These are phyloP conservation scores for Alcedo quadribrachys DNA, from an alignment of 2,797 vertebrate species.

Conservation along the genomic window DNA sequence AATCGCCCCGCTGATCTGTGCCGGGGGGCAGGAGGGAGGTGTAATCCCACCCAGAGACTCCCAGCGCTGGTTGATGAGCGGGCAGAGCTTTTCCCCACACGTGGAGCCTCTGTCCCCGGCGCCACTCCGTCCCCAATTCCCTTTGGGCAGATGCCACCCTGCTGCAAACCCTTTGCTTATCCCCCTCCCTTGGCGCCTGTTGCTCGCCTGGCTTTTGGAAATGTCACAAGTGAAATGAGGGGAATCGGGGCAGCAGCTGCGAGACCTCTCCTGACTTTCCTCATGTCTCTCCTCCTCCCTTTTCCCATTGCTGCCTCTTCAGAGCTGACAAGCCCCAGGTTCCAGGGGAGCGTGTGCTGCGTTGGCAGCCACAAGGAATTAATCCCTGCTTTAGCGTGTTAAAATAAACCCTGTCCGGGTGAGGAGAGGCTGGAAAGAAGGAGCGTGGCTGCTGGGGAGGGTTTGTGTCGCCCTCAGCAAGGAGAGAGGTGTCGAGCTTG, in stretches of 20 bases:
- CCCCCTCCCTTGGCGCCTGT: neutral
- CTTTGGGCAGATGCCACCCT: neutral
- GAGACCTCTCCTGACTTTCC: neutral
- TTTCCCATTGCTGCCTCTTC: neutral
- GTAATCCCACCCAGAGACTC: neutral
- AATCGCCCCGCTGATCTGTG: neutral
- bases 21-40: neutral
- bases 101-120: neutral
- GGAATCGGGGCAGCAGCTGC: fast-evolving
- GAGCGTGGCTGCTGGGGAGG: fast-evolving
- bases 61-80: neutral
- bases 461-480: fast-evolving
- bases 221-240: neutral
- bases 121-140: neutral
- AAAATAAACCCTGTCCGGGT: neutral
- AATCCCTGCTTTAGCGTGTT: neutral
- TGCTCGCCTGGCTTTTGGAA: neutral
- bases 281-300: neutral
- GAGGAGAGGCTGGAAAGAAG: neutral
- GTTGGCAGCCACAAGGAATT: neutral
- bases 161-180: neutral
- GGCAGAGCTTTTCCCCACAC: neutral
- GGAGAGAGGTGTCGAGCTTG: neutral
- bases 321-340: neutral
- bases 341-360: neutral